phyloP scores from a whole-genome alignment of 2,797 vertebrate species.

The Micropoecilia bifurca region DNA sequence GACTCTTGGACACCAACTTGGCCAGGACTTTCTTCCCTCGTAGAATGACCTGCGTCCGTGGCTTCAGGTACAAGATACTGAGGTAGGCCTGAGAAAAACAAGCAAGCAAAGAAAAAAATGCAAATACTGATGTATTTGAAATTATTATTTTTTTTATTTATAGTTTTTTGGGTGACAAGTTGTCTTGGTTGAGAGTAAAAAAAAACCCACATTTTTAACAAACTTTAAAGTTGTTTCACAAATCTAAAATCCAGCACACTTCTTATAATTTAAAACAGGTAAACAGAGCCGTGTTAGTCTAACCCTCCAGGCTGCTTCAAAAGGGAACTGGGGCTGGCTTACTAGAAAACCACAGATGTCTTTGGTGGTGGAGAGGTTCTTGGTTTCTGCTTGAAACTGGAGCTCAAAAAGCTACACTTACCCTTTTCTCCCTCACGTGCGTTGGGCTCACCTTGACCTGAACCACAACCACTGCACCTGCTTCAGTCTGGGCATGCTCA shows the following conservation, averaged over 20 bases:
- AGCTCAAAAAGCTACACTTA: neutral
- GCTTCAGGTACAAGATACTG: conserved; percentile 87
- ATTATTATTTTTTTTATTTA: neutral
- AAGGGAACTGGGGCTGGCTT: conserved; percentile 1
- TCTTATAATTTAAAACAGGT: neutral
- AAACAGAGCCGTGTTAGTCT: neutral
- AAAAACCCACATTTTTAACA: neutral
- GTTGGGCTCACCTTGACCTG: conserved; percentile 1
- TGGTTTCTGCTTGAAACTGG: conserved; percentile 1
- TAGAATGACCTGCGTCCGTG: conserved; percentile 84
- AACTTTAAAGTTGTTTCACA: neutral
- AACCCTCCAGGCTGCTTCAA: neutral
- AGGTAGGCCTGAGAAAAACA: conserved; percentile 80
- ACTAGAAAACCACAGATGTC: conserved; percentile 28
- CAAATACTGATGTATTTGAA: neutral
- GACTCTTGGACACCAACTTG: conserved; percentile 83
- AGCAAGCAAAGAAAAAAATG: conserved; percentile 6
- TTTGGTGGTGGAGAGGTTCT: neutral
- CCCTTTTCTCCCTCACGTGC: neutral
- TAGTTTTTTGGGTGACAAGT: neutral
- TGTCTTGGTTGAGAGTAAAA: neutral
- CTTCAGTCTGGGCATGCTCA: neutral
- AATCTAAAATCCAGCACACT: neutral
- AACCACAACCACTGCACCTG: conserved; percentile 23
- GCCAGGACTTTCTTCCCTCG: conserved; percentile 83